These are phyloP conservation scores for Neoitamus cyanurus DNA, from an alignment of 2,888 invertebrate species.

Conservation along the genomic window DNA sequence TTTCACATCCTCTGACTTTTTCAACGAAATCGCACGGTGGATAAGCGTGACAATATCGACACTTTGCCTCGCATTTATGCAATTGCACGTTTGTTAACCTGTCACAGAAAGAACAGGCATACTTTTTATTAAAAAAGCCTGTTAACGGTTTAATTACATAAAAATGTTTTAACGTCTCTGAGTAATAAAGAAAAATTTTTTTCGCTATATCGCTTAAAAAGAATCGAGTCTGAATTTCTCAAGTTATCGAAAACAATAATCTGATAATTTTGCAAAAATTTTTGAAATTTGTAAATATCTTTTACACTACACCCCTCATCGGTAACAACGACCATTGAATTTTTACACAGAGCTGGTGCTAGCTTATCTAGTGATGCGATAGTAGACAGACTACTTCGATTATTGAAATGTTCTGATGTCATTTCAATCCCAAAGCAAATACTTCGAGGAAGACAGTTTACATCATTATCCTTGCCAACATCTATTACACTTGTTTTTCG, in stretches of 20 bases:
- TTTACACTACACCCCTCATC: too few species aligned
- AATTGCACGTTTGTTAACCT: not conserved
- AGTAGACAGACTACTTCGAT: not conserved
- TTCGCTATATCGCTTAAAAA: not conserved
- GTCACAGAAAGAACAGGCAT: conserved; percentile 7
- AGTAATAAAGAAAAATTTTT: conserved; percentile 33
- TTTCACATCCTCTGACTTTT: too few species aligned
- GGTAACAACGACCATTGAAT: too few species aligned
- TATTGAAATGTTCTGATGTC: not conserved
- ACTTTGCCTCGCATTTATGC: too few species aligned
- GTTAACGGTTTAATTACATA: conserved; percentile 27
- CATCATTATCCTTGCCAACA: conserved; percentile 14
- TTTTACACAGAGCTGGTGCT: conserved; percentile 4
- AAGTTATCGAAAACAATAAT: too few species aligned
- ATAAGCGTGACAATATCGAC: too few species aligned
- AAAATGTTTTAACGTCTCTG: conserved; percentile 17
- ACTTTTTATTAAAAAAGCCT: too few species aligned
- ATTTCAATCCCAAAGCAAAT: conserved; percentile 12
- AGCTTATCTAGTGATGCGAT: not conserved
- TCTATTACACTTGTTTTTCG: too few species aligned
- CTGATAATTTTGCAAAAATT: too few species aligned
- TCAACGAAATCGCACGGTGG: too few species aligned
- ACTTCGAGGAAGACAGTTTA: conserved; percentile 6
- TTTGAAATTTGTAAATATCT: too few species aligned
- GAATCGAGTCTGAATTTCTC: conserved; percentile 5